Conservation (phyloP, 2,888 invertebrate species). For the Pachydiplax longipennis region DNA sequence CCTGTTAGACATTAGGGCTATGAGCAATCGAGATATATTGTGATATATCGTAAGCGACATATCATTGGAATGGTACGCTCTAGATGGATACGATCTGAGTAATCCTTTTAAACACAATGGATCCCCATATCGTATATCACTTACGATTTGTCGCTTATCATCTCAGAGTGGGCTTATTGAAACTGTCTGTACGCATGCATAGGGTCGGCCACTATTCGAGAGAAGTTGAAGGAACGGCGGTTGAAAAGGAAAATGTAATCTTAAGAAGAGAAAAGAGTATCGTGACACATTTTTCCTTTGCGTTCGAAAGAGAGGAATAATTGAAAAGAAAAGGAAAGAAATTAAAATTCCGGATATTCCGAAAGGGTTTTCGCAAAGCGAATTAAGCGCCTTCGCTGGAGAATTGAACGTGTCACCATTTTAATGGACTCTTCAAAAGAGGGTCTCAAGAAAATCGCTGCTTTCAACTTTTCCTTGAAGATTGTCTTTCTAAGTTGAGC, state of each 20-base stretch:
- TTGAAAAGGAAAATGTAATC: neutral
- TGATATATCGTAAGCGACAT: too few species aligned
- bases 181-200: too few species aligned
- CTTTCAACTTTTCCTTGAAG: neutral
- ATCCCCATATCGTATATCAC: too few species aligned
- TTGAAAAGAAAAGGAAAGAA: neutral
- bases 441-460: neutral
- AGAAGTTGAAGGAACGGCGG: neutral
- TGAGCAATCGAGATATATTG: too few species aligned
- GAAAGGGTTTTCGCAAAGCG: neutral
- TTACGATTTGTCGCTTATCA: too few species aligned
- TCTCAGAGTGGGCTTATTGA: too few species aligned
- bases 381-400: neutral
- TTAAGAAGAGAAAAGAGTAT: neutral
- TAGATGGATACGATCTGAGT: too few species aligned
- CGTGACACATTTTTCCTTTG: neutral
- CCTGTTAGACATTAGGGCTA: too few species aligned
- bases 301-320: neutral
- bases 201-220: too few species aligned
- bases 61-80: too few species aligned
- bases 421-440: neutral
- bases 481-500: neutral
- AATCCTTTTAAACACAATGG: too few species aligned
- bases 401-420: neutral
- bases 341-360: neutral